Evolutionary conservation across 1,140 invertebrate species (phyloP).

Genomic region (Lethocerus indicus): DNA sequence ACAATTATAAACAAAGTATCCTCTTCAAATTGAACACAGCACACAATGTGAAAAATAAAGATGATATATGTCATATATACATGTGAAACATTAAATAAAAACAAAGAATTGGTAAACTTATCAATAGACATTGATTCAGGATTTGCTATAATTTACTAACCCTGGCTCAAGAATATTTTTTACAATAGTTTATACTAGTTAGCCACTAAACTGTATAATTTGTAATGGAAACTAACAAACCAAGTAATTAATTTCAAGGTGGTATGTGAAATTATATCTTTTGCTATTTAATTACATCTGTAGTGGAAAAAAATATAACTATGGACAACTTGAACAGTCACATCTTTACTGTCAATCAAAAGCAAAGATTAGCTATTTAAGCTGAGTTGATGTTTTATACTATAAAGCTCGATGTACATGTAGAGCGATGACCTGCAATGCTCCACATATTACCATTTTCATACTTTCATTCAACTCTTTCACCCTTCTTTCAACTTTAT

Average conservation of each 20-base stretch:
- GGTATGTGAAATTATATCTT: not conserved
- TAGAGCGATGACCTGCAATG: conserved; percentile 1
- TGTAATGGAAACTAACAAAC: not conserved
- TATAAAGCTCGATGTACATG: conserved; percentile 13
- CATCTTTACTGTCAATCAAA: too few relatives aligned
- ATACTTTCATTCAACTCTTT: not conserved
- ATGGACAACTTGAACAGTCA: not conserved
- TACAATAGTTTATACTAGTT: too few relatives aligned
- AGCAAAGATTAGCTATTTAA: conserved; percentile 2
- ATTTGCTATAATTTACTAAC: too few relatives aligned
- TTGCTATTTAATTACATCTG: not conserved
- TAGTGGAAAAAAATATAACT: not conserved
- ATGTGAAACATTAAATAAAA: not conserved
- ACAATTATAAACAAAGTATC: not conserved
- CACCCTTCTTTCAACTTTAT: too few relatives aligned
- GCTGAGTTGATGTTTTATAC: conserved; percentile 4
- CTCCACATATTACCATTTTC: not conserved
- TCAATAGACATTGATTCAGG: too few relatives aligned
- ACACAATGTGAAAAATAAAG: not conserved
- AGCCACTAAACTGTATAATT: too few relatives aligned
- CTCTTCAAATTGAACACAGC: not conserved
- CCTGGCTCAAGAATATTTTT: too few relatives aligned
- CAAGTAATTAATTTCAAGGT: not conserved
- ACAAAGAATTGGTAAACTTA: too few relatives aligned
- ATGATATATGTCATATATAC: not conserved